Evolutionary conservation across 2,888 invertebrate species (phyloP).

Genomic region (Lepidocyrtinus sp.): DNA sequence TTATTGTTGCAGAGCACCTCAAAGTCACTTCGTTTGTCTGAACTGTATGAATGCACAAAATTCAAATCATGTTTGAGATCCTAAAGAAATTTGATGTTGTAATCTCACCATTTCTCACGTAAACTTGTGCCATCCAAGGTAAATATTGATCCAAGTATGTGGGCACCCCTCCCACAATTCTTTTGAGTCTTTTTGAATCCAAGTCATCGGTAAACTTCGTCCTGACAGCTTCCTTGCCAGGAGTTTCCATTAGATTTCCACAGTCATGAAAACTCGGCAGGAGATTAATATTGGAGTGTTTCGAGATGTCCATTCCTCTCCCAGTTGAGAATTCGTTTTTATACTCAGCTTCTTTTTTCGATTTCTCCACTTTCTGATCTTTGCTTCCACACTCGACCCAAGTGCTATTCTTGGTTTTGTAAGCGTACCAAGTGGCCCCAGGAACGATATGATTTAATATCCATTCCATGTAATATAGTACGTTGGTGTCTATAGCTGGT

Average conservation of each 20-base stretch:
- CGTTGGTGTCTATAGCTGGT: conserved; percentile 61
- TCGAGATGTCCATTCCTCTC: conserved; percentile 25
- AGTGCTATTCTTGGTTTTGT: neutral
- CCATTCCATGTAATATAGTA: conserved; percentile 65
- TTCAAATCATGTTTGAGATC: neutral
- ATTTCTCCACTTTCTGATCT: no score
- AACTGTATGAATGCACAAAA: conserved; percentile 14
- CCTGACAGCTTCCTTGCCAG: neutral
- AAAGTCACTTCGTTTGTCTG: conserved; percentile 76
- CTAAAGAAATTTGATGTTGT: neutral
- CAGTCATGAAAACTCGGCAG: conserved; percentile 34
- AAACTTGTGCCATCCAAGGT: conserved; percentile 64
- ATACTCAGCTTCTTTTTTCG: neutral
- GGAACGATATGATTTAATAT: conserved; percentile 59
- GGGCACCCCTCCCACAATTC: conserved; percentile 60
- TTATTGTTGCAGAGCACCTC: conserved; percentile 93
- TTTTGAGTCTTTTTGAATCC: conserved; percentile 30
- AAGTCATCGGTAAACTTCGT: no score
- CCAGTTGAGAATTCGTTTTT: conserved; percentile 56
- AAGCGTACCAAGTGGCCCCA: conserved; percentile 26
- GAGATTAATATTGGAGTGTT: conserved; percentile 30
- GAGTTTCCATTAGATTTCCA: conserved; percentile 20
- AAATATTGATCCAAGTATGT: conserved; percentile 32
- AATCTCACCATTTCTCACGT: conserved; percentile 51
- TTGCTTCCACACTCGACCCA: no score